A percentile compares a stretch with the other conserved stretches of the same genome.
Conservation (phyloP, 1,140 invertebrate genomes). For the Drosophila repletoides region DNA sequence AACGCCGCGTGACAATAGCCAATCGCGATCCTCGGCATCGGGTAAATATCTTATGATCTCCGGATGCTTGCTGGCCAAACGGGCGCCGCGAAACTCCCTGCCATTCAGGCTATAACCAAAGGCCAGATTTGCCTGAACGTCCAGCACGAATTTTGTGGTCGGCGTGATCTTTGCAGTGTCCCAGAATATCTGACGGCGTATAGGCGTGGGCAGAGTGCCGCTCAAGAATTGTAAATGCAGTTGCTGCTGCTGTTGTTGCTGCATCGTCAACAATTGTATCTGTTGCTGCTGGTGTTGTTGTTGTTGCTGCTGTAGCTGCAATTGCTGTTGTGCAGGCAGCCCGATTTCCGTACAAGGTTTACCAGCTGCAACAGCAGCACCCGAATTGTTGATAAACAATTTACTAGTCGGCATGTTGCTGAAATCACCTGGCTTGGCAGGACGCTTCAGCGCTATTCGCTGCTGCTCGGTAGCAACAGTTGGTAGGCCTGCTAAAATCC, state of each 20-base stretch:
- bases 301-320: not conserved
- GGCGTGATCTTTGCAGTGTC: conserved; percentile 76
- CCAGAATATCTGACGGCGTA: conserved; percentile 79
- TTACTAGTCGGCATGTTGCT: conserved; percentile 30
- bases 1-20: conserved; percentile 69
- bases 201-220: conserved; percentile 54
- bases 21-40: conserved; percentile 75
- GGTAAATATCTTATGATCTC: conserved; percentile 80
- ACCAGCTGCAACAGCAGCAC: conserved; percentile 30
- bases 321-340: conserved; percentile 3
- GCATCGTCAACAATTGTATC: not conserved
- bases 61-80: conserved; percentile 79
- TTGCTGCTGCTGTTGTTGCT: not conserved
- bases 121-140: conserved; percentile 78
- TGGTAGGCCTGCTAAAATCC: conserved; percentile 1
- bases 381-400: conserved; percentile 34
- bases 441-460: conserved; percentile 62
- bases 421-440: conserved; percentile 47
- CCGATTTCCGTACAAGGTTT: conserved; percentile 43
- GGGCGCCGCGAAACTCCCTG: conserved; percentile 51
- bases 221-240: conserved; percentile 40
- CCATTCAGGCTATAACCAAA: conserved; percentile 79
- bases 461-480: conserved; percentile 30
- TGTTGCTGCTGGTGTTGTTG: conserved; percentile 14
- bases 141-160: conserved; percentile 75